A percentile compares a stretch with the other conserved stretches of the same genome.
phyloP scores from a whole-genome alignment of 1,140 invertebrate species.

The Rhopalosiphum maidis region DNA sequence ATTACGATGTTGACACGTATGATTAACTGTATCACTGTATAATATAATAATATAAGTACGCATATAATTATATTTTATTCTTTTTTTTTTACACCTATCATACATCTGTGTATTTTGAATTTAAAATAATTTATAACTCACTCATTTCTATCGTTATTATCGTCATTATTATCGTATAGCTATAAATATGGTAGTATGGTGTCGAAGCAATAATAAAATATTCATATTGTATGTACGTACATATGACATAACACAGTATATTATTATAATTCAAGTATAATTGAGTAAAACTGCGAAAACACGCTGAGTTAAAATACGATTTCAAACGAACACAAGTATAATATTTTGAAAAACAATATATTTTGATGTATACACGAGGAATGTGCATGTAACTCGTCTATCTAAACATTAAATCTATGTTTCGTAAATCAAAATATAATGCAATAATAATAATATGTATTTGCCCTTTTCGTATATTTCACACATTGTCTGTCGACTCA shows the following conservation, averaged over 20 bases:
- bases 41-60: not conserved
- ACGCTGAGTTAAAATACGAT: not conserved
- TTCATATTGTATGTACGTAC: not conserved
- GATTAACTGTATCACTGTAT: not conserved
- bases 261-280: not conserved
- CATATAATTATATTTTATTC: not conserved
- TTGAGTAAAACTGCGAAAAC: not conserved
- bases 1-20: not conserved
- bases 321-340: not conserved
- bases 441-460: not conserved
- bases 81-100: not conserved
- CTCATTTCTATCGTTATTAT: not conserved
- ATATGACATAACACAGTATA: not conserved
- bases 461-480: not conserved
- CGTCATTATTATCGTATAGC: not conserved
- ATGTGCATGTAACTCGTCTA: not conserved
- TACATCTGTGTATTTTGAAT: not conserved
- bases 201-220: not conserved
- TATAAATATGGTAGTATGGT: not conserved
- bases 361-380: not conserved
- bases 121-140: not conserved
- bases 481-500: not conserved
- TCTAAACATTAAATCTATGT: not conserved
- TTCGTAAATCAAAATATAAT: not conserved
- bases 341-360: not conserved